Conservation (phyloP, 2,888 invertebrate species). For the Tenthredo notha region DNA sequence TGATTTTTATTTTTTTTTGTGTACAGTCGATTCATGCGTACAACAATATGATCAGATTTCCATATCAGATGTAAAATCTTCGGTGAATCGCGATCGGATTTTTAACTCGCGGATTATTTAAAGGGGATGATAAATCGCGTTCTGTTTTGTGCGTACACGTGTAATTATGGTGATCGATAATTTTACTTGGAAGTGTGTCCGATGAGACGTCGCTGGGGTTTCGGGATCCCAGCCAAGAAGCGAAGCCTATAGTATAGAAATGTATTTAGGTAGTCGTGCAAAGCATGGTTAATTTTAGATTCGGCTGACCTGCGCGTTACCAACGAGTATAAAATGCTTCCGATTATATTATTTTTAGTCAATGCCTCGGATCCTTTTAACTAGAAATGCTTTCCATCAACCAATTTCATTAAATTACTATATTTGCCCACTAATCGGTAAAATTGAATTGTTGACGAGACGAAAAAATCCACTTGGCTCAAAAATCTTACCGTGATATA, state of each 20-base stretch:
- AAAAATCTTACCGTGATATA: no score
- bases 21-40: no score
- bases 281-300: conserved; percentile 72
- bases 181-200: conserved; percentile 33
- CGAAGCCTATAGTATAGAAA: conserved; percentile 68
- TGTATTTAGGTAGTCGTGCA: conserved; percentile 74
- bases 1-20: no score
- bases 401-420: background rate
- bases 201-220: conserved; percentile 55
- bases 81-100: background rate
- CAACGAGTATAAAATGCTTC: conserved; percentile 71
- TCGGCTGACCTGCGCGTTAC: conserved; percentile 70
- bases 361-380: conserved; percentile 39
- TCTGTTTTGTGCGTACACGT: background rate
- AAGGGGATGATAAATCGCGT: background rate
- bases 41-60: no score
- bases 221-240: conserved; percentile 69
- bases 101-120: background rate
- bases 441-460: no score
- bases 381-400: conserved; percentile 45
- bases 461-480: no score
- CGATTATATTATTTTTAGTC: conserved; percentile 75
- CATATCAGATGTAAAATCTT: no score
- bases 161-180: conserved; percentile 49
- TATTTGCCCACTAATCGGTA: no score